Percentiles rank a stretch among this genome's conserved stretches.
Evolutionary conservation across 2,113 vertebrate genomes (phyloP).

Genomic region (Microtus pennsylvanicus): DNA sequence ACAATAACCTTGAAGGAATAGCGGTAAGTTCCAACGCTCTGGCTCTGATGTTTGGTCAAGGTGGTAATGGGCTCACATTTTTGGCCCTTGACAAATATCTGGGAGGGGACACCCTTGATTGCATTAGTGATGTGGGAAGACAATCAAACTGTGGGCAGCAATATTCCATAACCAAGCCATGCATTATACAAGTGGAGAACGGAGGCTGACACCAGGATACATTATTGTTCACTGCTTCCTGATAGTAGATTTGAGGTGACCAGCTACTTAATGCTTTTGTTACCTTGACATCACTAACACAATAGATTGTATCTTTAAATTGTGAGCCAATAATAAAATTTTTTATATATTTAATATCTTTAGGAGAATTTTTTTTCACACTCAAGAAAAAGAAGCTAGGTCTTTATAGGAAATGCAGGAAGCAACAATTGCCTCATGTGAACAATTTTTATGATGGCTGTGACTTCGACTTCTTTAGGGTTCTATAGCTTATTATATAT

Average conservation of each 20-base stretch:
- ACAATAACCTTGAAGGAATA: too few relatives aligned
- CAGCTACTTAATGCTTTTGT: neutral
- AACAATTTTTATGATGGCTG: neutral
- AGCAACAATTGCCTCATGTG: neutral
- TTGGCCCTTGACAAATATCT: too few relatives aligned
- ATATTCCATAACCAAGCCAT: rapidly evolving
- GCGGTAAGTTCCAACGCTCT: too few relatives aligned
- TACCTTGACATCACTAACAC: too few relatives aligned
- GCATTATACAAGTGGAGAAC: neutral
- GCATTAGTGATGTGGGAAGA: neutral
- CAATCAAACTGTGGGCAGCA: too few relatives aligned
- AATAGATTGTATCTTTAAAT: neutral
- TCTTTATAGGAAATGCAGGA: neutral
- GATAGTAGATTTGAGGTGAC: neutral
- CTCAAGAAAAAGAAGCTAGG: neutral
- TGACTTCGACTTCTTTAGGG: neutral
- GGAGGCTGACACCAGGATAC: neutral
- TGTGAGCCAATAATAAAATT: neutral
- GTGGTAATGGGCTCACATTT: too few relatives aligned
- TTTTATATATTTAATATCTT: neutral
- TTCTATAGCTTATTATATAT: neutral
- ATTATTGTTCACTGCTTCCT: neutral
- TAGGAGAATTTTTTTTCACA: neutral
- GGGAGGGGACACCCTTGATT: neutral
- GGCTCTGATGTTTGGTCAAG: too few relatives aligned